Conservation (phyloP, 2,113 vertebrate species). For the Ardeotis arabs region DNA sequence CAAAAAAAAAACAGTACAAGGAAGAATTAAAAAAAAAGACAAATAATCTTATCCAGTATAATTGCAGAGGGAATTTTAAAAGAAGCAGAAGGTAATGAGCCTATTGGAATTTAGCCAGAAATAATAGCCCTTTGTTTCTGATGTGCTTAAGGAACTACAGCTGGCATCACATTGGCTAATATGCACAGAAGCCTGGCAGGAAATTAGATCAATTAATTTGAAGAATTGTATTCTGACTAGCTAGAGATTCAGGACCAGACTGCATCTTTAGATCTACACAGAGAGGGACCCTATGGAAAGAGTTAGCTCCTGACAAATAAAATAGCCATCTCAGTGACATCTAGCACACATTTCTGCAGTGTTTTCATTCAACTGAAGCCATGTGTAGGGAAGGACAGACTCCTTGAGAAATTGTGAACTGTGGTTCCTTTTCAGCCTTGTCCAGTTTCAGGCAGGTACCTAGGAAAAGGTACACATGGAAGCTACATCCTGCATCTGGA, state of each 20-base stretch:
- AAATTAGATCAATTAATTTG: conserved; percentile 68
- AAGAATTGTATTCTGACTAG: conserved; percentile 39
- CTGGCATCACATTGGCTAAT: conserved; percentile 51
- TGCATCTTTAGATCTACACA: neutral
- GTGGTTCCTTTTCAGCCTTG: neutral
- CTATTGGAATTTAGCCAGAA: conserved; percentile 51
- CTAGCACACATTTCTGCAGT: accelerated
- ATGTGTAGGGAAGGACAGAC: neutral
- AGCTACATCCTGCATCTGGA: neutral
- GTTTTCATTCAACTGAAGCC: neutral
- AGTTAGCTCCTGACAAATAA: neutral
- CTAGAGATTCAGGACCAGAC: conserved; percentile 20
- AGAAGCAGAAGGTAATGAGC: conserved; percentile 41
- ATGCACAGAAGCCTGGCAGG: conserved; percentile 55
- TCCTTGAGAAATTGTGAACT: neutral
- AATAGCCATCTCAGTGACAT: neutral
- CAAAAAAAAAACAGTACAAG: neutral
- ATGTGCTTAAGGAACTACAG: conserved; percentile 46
- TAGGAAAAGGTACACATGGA: neutral
- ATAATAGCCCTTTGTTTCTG: conserved; percentile 61
- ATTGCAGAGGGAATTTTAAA: conserved; percentile 44
- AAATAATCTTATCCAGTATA: neutral
- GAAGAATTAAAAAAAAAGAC: neutral
- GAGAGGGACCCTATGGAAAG: neutral
- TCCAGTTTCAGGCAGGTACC: neutral